phyloP scores from a whole-genome alignment of 1,140 invertebrate genomes.

The Mactra quadrangularis region DNA sequence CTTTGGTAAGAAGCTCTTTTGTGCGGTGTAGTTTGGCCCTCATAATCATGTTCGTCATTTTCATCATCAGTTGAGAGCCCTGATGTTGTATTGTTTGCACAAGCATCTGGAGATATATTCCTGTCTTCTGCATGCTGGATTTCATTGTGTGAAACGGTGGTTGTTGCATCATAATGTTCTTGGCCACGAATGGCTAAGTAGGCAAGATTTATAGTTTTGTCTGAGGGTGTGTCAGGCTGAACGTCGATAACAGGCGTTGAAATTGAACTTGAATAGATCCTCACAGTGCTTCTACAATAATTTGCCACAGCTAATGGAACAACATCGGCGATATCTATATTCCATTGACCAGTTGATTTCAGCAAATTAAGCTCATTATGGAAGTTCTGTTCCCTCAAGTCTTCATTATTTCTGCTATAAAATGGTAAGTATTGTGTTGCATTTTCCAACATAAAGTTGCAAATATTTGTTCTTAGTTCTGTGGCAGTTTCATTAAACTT shows the following conservation, averaged over 20 bases:
- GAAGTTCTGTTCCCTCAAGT: neutral
- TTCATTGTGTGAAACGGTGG: neutral
- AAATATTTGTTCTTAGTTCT: neutral
- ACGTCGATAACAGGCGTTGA: slow-evolving; percentile 31
- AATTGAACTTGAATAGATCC: slow-evolving; percentile 28
- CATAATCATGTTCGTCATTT: neutral
- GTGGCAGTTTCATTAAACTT: neutral
- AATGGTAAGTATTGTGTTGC: slow-evolving; percentile 4
- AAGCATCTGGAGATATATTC: neutral
- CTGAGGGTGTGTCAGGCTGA: neutral
- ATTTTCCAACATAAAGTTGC: neutral
- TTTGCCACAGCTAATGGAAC: slow-evolving; percentile 10
- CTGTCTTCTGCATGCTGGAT: neutral
- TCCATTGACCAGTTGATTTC: slow-evolving; percentile 10
- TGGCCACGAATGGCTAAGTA: neutral
- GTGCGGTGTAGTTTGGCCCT: slow-evolving; percentile 21
- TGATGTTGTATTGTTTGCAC: neutral
- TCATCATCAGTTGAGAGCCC: neutral
- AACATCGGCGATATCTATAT: slow-evolving; percentile 1
- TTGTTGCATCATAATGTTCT: slow-evolving; percentile 31
- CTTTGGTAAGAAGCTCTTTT: slow-evolving; percentile 17
- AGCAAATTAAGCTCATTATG: slow-evolving; percentile 17
- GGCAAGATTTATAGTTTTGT: slow-evolving; percentile 1
- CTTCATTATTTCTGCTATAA: neutral
- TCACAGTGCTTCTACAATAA: neutral